Conservation (phyloP, 1,140 invertebrate species). For the Halictus rubicundus region DNA sequence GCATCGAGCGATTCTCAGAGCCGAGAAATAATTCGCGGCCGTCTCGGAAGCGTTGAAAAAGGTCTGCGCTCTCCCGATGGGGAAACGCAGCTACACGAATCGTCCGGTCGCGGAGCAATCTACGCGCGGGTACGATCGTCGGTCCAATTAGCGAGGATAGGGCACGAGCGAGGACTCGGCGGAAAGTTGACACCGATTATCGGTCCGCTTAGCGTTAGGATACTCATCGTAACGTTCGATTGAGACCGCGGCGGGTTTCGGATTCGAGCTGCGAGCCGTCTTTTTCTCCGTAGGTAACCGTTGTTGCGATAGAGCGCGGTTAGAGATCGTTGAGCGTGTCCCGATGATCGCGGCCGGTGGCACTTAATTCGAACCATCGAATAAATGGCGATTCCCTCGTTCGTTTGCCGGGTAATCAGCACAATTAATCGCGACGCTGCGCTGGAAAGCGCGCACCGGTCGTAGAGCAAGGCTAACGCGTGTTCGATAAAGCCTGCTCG, state of each 20-base stretch:
- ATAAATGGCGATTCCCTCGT: conserved; percentile 16
- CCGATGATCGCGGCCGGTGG: not conserved
- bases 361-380: conserved; percentile 31
- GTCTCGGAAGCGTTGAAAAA: not conserved
- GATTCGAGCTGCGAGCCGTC: not conserved
- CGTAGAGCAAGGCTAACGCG: too few relatives aligned
- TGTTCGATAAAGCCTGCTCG: too few relatives aligned
- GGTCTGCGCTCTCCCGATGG: not conserved
- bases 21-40: not conserved
- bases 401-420: not conserved
- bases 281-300: not conserved
- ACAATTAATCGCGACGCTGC: too few relatives aligned
- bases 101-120: not conserved
- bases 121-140: not conserved
- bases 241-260: too few relatives aligned
- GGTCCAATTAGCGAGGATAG: not conserved
- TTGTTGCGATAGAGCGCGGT: not conserved
- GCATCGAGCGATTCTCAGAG: not conserved
- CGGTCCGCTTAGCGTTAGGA: not conserved
- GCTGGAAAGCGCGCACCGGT: too few relatives aligned
- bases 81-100: not conserved
- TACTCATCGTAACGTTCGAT: conserved; percentile 1
- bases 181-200: not conserved
- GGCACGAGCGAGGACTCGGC: not conserved
- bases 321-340: conserved; percentile 21